Evolutionary conservation across 1,140 invertebrate species (phyloP), one percentile per base, ranked within the genome.

Genomic region (Drosophila bocqueti): DNA sequence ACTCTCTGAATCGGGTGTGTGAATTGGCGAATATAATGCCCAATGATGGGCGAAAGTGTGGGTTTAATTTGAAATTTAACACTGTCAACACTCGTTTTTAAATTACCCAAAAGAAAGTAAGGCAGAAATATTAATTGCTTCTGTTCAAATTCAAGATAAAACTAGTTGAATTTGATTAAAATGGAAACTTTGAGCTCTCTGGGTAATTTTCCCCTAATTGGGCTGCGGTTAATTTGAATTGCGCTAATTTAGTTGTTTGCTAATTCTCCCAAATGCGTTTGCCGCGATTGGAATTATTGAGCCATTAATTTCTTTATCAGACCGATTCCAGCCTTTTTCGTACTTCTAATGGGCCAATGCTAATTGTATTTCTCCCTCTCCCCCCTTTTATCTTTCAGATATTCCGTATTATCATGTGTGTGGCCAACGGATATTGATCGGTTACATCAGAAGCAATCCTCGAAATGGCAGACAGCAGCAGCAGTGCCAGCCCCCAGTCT

Each of bases 381-480:
- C 4, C 4, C 4, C n/a, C 40, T 40, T 57, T n/a, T 31, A 58
- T 46, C 24, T 61, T 68, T 38, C 42, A 71, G 49, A 63, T 50
- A 18, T 45, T 46, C 31, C 49, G 47, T 63, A 1, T 40, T 58
- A 90, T 67, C 77, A 89, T 90, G 85, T n/a, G 50, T 21, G 38
- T 50, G 40, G 42, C 55, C 11, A 67, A 59, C 43, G 67, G 45
- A 75, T 69, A 73, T 64, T 85, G 78, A 85, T 50, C 63, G 71
- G 55, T 45, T 57, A 59, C 63, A 67, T 46, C 59, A 46, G 18
- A 29, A 67, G 54, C 50, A 59, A 26, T 18, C 38, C 38, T 31
- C 49, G 49, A 49, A 38, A 89, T 89, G 84, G 81, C 78, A 54
- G 40, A 46, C 71, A 79, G 43, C 60, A 74, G 45, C 42, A 76